phyloP scores from a whole-genome alignment of 2,113 vertebrate genomes.

The Chaetodon trifascialis region DNA sequence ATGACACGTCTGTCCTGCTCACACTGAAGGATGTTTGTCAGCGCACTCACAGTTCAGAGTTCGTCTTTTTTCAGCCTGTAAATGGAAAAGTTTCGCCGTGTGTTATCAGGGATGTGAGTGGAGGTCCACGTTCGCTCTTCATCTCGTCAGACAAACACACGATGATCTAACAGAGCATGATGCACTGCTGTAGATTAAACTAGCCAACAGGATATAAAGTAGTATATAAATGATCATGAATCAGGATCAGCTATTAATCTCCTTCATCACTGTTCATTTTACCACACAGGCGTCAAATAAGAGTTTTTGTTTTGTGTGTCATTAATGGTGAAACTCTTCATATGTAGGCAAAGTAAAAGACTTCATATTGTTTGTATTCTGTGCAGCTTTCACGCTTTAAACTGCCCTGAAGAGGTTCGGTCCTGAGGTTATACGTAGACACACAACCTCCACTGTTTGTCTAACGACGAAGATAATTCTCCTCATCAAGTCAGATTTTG shows the following conservation, averaged over 20 bases:
- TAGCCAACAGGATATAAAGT: no score
- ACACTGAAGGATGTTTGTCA: no score
- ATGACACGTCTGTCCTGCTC: no score
- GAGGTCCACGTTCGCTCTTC: no score
- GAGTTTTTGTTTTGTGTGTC: no score
- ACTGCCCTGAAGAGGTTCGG: not conserved
- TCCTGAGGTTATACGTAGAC: not conserved
- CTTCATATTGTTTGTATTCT: not conserved
- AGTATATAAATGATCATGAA: no score
- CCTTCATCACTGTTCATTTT: not conserved
- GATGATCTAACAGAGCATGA: no score
- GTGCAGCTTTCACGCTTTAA: not conserved
- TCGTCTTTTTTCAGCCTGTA: not conserved
- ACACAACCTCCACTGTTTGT: not conserved
- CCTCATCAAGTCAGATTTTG: not conserved
- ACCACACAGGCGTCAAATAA: no score
- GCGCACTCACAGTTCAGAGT: not conserved
- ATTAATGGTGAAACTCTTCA: not conserved
- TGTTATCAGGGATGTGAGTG: no score
- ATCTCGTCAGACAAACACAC: no score
- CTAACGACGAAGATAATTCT: not conserved
- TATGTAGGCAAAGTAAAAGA: not conserved
- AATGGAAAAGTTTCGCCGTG: not conserved
- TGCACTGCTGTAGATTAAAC: no score
- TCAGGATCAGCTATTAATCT: no score